Evolutionary conservation across 1,140 invertebrate species (phyloP), one percentile per base, ranked within the genome.

Genomic region (Pseudomyrmex sp.): DNA sequence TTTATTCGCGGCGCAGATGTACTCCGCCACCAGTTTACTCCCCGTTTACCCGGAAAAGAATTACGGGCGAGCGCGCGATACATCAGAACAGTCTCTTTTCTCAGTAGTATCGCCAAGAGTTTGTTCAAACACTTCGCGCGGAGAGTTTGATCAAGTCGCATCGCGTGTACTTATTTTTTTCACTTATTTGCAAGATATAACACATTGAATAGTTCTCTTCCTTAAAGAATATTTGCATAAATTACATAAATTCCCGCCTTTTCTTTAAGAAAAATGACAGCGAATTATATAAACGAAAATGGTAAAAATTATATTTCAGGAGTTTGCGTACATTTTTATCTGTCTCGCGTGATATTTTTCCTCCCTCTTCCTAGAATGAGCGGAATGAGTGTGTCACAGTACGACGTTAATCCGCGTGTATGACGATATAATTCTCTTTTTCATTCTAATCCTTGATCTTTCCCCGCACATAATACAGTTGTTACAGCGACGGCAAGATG

Each of bases 401-500:
- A 26, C 26, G 26, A 61, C 48, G 56, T n/a, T 48, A 8, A 3
- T 3, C 9, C 35, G 35, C 26, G 18, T 74, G 10, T 12, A 65
- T 7, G 15, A 50, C 15, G 15, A 54, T 18, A 13, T 7, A 66
- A 76, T 76, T 76, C 61, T 76, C 61, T 61, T 61, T 2, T n/a
- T 7, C 48, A 23, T n/a, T 13, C 66, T 46, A 65, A 69, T 48
- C 52, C 12, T 7, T 52, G 35, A 58, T 48, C 9, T 18, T 70
- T 1, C 2, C 20, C 20, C n/a, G 2, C 15, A 35, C 35, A 35
- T 61, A 68, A 35, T 61, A 68, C 35, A n/a, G 44, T 70, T 72
- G 70, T 80, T 80, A 59, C 20, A n/a, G 54, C 20, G n/a, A 69
- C 35, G n/a, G 12, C 59, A 18, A 50, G 72, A 70, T 4, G 23